A percentile compares a stretch with the other conserved stretches of the same genome.
Conservation (phyloP, 35 echinoderm and acorn worm species). For the Eucidaris tribuloides region DNA sequence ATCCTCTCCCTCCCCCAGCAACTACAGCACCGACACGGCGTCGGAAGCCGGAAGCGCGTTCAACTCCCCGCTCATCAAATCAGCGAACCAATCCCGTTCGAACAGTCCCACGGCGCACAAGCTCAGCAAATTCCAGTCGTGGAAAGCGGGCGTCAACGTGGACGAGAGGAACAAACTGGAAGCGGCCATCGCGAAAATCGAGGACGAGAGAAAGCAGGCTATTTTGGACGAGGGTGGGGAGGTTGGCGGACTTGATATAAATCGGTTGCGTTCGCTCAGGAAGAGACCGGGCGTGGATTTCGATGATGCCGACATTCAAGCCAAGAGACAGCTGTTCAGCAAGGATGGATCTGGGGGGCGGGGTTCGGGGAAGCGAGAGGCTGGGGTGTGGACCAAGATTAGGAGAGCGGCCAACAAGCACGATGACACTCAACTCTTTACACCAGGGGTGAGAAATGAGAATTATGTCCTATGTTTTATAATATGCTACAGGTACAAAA, state of each 20-base stretch:
- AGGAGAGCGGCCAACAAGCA: slow-evolving; percentile 28
- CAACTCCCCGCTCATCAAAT: slow-evolving; percentile 83
- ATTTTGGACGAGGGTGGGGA: slow-evolving; percentile 34
- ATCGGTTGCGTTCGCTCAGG: background rate
- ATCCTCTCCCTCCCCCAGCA: slow-evolving; percentile 63
- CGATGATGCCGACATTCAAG: slow-evolving; percentile 15
- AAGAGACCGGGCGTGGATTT: slow-evolving; percentile 19
- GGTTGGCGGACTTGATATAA: slow-evolving; percentile 31
- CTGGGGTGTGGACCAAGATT: slow-evolving; percentile 4
- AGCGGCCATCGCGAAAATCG: slow-evolving; percentile 38
- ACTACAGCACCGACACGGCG: slow-evolving; percentile 88
- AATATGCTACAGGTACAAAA: too few species aligned
- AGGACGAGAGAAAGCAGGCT: slow-evolving; percentile 21
- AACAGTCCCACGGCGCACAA: slow-evolving; percentile 69
- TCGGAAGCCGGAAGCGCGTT: slow-evolving; percentile 94
- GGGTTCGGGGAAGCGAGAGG: background rate
- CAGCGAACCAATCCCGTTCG: slow-evolving; percentile 53
- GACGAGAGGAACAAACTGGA: slow-evolving; percentile 64
- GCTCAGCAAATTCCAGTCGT: slow-evolving; percentile 68
- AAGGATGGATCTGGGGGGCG: slow-evolving; percentile 32
- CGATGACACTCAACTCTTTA: slow-evolving; percentile 55
- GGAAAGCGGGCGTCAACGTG: slow-evolving; percentile 67
- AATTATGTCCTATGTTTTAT: too few species aligned
- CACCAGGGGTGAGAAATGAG: slow-evolving; percentile 83
- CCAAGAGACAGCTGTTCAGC: slow-evolving; percentile 12